Conservation (phyloP, 2,113 vertebrate species). For the Penelope pileata region DNA sequence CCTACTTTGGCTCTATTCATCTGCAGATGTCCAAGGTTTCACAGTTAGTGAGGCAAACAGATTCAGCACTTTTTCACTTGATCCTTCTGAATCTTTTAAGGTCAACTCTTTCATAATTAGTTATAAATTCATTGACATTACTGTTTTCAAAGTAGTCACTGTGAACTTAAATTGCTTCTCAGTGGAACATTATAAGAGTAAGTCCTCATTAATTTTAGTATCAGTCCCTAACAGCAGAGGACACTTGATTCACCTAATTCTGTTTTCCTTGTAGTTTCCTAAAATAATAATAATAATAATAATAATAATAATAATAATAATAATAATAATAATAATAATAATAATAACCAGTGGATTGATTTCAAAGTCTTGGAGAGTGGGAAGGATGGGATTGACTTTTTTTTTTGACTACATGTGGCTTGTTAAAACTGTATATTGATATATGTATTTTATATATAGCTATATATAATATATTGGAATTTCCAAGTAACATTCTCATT, state of each 20-base stretch:
- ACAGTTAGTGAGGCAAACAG: not conserved
- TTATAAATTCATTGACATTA: not conserved
- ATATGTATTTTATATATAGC: not conserved
- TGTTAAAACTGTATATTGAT: not conserved
- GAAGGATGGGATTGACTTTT: not conserved
- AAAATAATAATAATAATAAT: not conserved
- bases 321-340: not conserved
- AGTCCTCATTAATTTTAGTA: not conserved
- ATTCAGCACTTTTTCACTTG: conserved; percentile 25
- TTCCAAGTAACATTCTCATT: not conserved
- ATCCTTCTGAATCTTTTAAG: conserved; percentile 20
- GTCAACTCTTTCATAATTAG: not conserved
- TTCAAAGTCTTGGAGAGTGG: not conserved
- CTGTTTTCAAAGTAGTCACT: not conserved
- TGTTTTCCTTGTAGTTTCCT: not conserved
- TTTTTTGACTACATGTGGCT: not conserved
- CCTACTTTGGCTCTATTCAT: not conserved
- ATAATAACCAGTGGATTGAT: not conserved
- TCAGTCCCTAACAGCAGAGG: not conserved
- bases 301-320: not conserved
- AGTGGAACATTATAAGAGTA: not conserved
- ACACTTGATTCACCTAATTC: not conserved
- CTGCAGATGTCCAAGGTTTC: not conserved
- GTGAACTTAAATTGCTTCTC: not conserved
- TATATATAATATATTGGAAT: not conserved